These are phyloP conservation scores for Pterobdella sp. DNA, from an alignment of 2,888 invertebrate genomes.

Conservation along the genomic window DNA sequence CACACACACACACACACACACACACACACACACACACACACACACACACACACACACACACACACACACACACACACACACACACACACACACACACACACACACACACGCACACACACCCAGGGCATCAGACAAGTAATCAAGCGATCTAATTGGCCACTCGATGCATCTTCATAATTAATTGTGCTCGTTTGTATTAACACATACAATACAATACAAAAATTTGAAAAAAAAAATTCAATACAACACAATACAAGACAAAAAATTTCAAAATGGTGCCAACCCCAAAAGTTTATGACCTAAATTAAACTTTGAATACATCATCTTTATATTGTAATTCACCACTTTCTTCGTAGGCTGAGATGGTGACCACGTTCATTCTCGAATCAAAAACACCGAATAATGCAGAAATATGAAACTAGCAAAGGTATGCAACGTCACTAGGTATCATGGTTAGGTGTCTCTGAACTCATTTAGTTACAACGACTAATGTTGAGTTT, in stretches of 20 bases:
- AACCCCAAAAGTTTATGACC: too few species aligned
- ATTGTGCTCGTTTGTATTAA: not conserved
- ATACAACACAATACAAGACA: not conserved
- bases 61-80: conserved; percentile 10
- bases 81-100: conserved; percentile 13
- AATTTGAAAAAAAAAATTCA: not conserved
- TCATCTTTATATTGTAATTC: too few species aligned
- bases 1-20: conserved; percentile 14
- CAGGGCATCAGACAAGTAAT: not conserved
- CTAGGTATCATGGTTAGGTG: too few species aligned
- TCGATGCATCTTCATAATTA: not conserved
- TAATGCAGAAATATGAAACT: too few species aligned
- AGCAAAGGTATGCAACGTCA: too few species aligned
- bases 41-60: conserved; percentile 20
- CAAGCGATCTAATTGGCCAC: not conserved
- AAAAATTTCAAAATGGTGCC: conserved; percentile 5
- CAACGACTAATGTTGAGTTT: too few species aligned
- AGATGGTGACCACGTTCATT: too few species aligned
- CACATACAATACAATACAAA: not conserved
- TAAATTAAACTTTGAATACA: too few species aligned
- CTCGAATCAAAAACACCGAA: too few species aligned
- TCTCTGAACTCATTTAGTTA: too few species aligned
- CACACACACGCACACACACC: conserved; percentile 10
- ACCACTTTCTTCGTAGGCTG: too few species aligned
- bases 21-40: conserved; percentile 17